Evolutionary conservation across 2,797 vertebrate genomes (phyloP).

Genomic region (Xenops minutus): DNA sequence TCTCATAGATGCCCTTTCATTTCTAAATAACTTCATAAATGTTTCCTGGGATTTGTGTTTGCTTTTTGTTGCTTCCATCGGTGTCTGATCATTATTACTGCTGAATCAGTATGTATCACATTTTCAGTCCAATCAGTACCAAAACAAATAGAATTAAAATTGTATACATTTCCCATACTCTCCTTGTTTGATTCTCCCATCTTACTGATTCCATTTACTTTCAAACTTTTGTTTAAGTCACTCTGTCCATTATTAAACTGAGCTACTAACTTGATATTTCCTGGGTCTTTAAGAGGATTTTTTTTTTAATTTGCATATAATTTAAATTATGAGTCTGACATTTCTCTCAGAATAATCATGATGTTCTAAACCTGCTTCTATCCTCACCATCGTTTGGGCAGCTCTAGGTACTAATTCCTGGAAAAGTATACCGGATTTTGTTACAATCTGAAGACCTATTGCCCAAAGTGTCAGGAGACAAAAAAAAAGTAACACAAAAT

Average conservation of each 20-base stretch:
- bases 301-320: not conserved
- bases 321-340: not conserved
- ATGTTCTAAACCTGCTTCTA: not conserved
- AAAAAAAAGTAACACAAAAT: not conserved
- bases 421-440: not conserved
- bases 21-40: not conserved
- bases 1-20: not conserved
- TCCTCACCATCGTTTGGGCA: not conserved
- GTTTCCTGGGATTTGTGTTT: not conserved
- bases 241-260: not conserved
- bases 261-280: not conserved
- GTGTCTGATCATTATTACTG: not conserved
- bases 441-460: not conserved
- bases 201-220: not conserved
- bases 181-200: not conserved
- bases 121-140: not conserved
- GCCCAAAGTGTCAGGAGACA: not conserved
- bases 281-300: not conserved
- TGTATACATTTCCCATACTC: not conserved
- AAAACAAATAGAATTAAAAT: not conserved
- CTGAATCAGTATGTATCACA: not conserved
- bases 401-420: not conserved
- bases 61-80: not conserved
- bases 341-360: not conserved
- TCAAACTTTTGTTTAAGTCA: not conserved